Evolutionary conservation across 2,888 invertebrate species (phyloP), one percentile per base, ranked within the genome.

Genomic region (Chydorus sphaericus): DNA sequence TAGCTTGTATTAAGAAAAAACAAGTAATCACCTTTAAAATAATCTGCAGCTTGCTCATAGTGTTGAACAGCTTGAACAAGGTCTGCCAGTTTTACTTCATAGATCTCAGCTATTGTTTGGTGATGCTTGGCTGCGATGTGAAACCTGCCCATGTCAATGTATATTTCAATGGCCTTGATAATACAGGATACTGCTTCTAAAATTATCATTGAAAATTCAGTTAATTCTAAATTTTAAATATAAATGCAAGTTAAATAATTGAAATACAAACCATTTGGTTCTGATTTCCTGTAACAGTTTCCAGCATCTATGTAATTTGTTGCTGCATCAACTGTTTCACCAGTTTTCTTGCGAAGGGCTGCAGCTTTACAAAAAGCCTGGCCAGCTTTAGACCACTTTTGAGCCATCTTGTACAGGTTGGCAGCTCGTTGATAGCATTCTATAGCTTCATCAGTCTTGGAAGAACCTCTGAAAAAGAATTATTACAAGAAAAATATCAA

Each of bases 51-150:
- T 44, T 57, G 54, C 68, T 98, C 94, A 72, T 92, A 98, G 71
- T 94, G 92, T 66, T 88, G 83, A 66, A 96, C 85, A 26, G 93
- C 86, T 63, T 85, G 76, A 63, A 90, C 86, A 62, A 91, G 74
- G 68, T 92, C 91, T 38, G 85, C 82, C 56, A 84, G 80, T 66
- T 96, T 94, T 10, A 81, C 81, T 75, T 97, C 97, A 71, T 90
- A 94, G 69, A 96, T 82, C 70, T 97, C 97, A 8, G 94, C 97
- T 72, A 97, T 93, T 64, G 84, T 88, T 50, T 75, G 73, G 72
- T 97, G 96, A 71, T 94, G 91, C 70, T 96, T 97, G 39, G 97
- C 97, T 14, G 97, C 97, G 73, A 97, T 90, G 31, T 90, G 88
- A 71, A 97, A 96, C 49, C 93, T 77, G 1, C 94, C 96, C 93